These are phyloP conservation scores for Myiopsitta monachus DNA, from an alignment of 2,113 vertebrate species.

Conservation along the genomic window DNA sequence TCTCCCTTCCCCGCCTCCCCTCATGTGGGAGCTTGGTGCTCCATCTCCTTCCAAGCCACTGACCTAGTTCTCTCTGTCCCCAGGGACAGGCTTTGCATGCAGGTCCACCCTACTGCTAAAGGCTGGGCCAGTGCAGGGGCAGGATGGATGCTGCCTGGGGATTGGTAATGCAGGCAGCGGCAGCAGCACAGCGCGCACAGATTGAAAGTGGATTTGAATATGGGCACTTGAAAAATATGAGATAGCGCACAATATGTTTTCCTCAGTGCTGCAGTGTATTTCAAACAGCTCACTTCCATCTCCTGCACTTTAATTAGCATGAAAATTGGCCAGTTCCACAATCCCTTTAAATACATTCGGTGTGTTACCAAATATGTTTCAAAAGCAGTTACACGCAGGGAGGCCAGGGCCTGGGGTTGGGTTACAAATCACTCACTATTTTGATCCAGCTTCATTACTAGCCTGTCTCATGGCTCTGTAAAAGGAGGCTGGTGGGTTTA, in stretches of 20 bases:
- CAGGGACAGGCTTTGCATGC: not conserved
- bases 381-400: slow-evolving; percentile 2
- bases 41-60: slow-evolving; percentile 5
- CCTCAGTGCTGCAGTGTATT: slow-evolving; percentile 54
- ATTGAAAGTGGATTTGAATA: slow-evolving; percentile 62
- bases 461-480: not conserved
- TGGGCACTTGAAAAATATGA: slow-evolving; percentile 61
- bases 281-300: slow-evolving; percentile 64
- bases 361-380: slow-evolving; percentile 57
- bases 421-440: not conserved
- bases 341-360: slow-evolving; percentile 48
- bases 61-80: slow-evolving; percentile 39
- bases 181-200: not conserved
- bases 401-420: not conserved
- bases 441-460: slow-evolving; percentile 32
- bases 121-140: not conserved
- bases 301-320: slow-evolving; percentile 65
- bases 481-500: not conserved
- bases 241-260: slow-evolving; percentile 63
- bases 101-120: not conserved
- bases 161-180: not conserved
- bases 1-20: not conserved
- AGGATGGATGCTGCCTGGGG: not conserved
- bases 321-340: slow-evolving; percentile 65
- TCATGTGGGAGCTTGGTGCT: not conserved